These are phyloP conservation scores for Drosophila nebulosa DNA, from an alignment of 1,140 invertebrate genomes.

Conservation along the genomic window DNA sequence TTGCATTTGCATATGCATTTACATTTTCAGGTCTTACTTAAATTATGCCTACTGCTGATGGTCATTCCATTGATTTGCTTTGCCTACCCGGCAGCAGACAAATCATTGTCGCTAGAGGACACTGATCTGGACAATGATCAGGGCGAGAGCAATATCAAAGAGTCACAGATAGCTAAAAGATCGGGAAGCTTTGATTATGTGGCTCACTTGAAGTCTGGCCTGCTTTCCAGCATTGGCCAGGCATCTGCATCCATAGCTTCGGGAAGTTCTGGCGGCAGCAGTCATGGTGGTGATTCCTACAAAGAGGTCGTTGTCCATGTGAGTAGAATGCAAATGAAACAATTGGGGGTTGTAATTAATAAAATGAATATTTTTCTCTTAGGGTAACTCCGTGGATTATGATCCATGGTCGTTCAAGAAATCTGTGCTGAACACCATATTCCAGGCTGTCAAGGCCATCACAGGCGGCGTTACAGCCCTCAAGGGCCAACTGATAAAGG, in stretches of 20 bases:
- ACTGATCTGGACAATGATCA: constrained; percentile 70
- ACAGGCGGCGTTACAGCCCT: constrained; percentile 91
- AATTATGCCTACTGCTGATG: constrained; percentile 50
- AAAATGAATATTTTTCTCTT: neutral
- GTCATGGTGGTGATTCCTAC: constrained; percentile 81
- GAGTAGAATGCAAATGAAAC: constrained; percentile 31
- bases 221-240: constrained; percentile 83
- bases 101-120: constrained; percentile 71
- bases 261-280: constrained; percentile 83
- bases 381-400: constrained; percentile 83
- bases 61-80: constrained; percentile 57
- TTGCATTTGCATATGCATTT: neutral
- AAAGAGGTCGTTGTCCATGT: constrained; percentile 81
- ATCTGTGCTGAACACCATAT: constrained; percentile 88
- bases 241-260: constrained; percentile 83
- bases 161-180: constrained; percentile 74
- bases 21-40: constrained; percentile 23
- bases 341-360: neutral
- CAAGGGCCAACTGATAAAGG: constrained; percentile 92
- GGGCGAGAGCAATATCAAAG: constrained; percentile 63
- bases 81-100: constrained; percentile 61
- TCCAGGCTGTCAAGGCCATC: constrained; percentile 92
- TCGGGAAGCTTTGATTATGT: constrained; percentile 82
- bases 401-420: constrained; percentile 90
- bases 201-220: constrained; percentile 80